These are phyloP conservation scores for Microctenopoma stevenorrisi DNA, from an alignment of 2,797 vertebrate species.

Conservation along the genomic window DNA sequence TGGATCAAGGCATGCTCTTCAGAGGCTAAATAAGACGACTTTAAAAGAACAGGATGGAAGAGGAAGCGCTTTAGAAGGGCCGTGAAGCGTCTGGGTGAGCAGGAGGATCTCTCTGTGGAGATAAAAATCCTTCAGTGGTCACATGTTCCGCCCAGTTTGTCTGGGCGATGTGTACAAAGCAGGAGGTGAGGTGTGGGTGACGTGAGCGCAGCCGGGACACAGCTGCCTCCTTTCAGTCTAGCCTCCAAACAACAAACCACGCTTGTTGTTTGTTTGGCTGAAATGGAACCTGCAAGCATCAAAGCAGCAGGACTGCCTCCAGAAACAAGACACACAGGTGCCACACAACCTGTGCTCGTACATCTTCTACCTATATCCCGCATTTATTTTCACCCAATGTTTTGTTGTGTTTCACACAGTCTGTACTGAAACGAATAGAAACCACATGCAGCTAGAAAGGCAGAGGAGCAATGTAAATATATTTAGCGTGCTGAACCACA, in stretches of 20 bases:
- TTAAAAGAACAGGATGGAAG: slow-evolving; percentile 42
- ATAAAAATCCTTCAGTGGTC: slow-evolving; percentile 45
- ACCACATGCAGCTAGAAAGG: not conserved
- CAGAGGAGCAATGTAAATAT: slow-evolving; percentile 7
- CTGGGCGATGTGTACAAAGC: slow-evolving; percentile 62
- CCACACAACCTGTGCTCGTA: slow-evolving; percentile 19
- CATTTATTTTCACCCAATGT: no score
- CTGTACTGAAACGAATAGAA: slow-evolving; percentile 8
- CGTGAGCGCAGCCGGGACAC: slow-evolving; percentile 55
- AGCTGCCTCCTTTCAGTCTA: slow-evolving; percentile 65
- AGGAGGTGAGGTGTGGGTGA: slow-evolving; percentile 77
- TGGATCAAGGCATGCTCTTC: slow-evolving; percentile 38
- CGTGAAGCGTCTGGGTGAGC: slow-evolving; percentile 37
- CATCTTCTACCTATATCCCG: not conserved
- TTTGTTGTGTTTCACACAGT: no score
- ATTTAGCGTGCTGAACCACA: not conserved
- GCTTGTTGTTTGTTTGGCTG: slow-evolving; percentile 26
- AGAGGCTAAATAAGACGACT: slow-evolving; percentile 17
- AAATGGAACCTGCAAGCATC: slow-evolving; percentile 7
- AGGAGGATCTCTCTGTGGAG: slow-evolving; percentile 7
- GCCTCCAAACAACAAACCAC: slow-evolving; percentile 48
- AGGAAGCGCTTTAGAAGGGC: slow-evolving; percentile 27
- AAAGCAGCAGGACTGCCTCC: slow-evolving; percentile 34
- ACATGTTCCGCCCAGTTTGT: slow-evolving; percentile 60
- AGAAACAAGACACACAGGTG: slow-evolving; percentile 31